Evolutionary conservation across 2,113 vertebrate genomes (phyloP), one percentile per base, ranked within the genome.

Genomic region (Tetrao urogallus): DNA sequence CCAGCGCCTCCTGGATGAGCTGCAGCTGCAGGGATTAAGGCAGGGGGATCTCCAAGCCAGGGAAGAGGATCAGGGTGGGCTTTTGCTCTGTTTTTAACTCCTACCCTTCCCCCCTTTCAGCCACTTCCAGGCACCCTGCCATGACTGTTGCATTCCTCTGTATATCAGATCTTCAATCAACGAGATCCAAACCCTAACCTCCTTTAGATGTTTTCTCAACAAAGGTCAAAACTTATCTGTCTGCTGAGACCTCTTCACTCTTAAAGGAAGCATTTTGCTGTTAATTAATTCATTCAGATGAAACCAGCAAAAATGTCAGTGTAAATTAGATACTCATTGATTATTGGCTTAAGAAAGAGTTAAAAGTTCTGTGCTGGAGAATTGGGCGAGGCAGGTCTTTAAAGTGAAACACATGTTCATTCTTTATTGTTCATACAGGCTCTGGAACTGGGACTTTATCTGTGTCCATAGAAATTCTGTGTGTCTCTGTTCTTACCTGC

Each of bases 311-410:
- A 97, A 97, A 96, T 97, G 97, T 97, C 97, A 97, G 65, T 80
- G 92, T 94, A 96, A 97, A 98, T 97, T 98, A 97, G 92, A 94
- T 54, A 70, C 57, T 71, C 95, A 98, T 98, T 97, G 97, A 98
- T 98, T 98, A 98, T 97, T 96, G 97, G 94, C 82, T 97, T 96
- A 70, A 91, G 90, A 97, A 97, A 90, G 87, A 96, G 78, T 88
- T 97, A 97, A 97, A 94, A 74, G 74, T 67, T 94, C 83, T 94
- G 89, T 74, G 84, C 77, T 88, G 94, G 94, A 87, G 89, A 93
- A 92, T 82, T 88, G 87, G 90, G 94, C 94, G 86, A 97, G 82
- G 86, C 86, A 93, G 84, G 95, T 96, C 96, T 95, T 95, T 82
- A 94, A 95, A 96, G 96, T 38, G 74, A 82, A 69, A 63, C 72